A percentile compares a stretch with the other conserved stretches of the same genome.
phyloP scores from a whole-genome alignment of 1,140 invertebrate species.

The Bombus breviceps region DNA sequence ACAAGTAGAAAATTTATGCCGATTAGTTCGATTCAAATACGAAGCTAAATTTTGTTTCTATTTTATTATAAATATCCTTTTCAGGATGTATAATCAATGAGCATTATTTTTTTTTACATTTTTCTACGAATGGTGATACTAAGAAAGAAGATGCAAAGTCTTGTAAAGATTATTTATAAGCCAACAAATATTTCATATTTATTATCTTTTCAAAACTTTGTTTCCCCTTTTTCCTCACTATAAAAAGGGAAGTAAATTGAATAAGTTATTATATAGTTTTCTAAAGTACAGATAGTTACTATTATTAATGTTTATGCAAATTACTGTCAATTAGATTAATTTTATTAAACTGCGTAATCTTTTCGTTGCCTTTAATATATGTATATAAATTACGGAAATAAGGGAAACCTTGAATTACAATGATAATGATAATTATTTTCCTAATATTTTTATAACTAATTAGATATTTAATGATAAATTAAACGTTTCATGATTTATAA shows the following conservation, averaged over 20 bases:
- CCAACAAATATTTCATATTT: background rate
- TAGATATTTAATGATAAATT: conserved; percentile 1
- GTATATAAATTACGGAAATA: background rate
- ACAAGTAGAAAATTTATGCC: background rate
- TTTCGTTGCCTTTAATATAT: conserved; percentile 21
- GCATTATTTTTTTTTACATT: background rate
- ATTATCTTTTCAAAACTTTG: conserved; percentile 6
- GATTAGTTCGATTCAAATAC: background rate
- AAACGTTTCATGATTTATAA: background rate
- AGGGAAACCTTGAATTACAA: background rate
- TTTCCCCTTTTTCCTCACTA: background rate
- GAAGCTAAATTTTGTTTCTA: conserved; percentile 6
- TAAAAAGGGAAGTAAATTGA: background rate
- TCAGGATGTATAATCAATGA: background rate
- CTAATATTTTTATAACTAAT: background rate
- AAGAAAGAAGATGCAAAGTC: background rate
- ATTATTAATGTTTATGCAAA: background rate
- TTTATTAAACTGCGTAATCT: background rate
- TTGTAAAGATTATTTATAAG: background rate
- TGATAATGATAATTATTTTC: background rate
- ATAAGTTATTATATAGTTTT: background rate
- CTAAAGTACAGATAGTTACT: background rate
- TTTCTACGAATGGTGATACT: background rate
- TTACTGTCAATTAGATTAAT: background rate
- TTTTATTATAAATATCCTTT: background rate